These are phyloP conservation scores for Phenacoccus solenopsis DNA, from an alignment of 1,140 invertebrate genomes.

Conservation along the genomic window DNA sequence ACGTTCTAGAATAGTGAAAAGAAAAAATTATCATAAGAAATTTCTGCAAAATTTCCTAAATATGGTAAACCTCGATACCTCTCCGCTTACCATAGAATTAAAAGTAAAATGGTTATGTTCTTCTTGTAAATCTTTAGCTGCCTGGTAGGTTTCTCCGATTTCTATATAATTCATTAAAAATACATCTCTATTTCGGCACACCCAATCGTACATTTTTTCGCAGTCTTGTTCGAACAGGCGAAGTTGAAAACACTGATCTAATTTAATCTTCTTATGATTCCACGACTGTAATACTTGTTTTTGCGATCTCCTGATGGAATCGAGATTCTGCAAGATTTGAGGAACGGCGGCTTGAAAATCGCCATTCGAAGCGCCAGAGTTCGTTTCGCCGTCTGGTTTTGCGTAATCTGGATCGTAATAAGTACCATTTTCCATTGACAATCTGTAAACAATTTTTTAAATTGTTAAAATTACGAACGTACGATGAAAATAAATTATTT, in stretches of 20 bases:
- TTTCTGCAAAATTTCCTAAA: not conserved
- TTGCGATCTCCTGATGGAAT: constrained; percentile 71
- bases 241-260: constrained; percentile 91
- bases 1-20: constrained; percentile 42
- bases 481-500: no score
- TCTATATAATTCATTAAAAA: constrained; percentile 93
- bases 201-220: constrained; percentile 98
- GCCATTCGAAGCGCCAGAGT: constrained; percentile 50
- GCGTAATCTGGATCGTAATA: constrained; percentile 43
- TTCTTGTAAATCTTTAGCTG: constrained; percentile 84
- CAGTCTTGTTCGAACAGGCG: constrained; percentile 93
- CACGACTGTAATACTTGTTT: constrained; percentile 84
- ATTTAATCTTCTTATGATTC: constrained; percentile 81
- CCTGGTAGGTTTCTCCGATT: constrained; percentile 83
- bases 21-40: not conserved
- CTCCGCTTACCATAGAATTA: constrained; percentile 59
- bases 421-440: constrained; percentile 32
- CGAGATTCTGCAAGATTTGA: constrained; percentile 60
- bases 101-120: constrained; percentile 92
- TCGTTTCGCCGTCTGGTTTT: constrained; percentile 42
- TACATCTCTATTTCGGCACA: constrained; percentile 83
- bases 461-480: no score
- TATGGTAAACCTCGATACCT: not conserved
- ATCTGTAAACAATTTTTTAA: constrained; percentile 27
- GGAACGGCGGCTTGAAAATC: constrained; percentile 51